A percentile compares a stretch with the other conserved stretches of the same genome.
Evolutionary conservation across 2,113 vertebrate species (phyloP).

Genomic region (Galbula dea): DNA sequence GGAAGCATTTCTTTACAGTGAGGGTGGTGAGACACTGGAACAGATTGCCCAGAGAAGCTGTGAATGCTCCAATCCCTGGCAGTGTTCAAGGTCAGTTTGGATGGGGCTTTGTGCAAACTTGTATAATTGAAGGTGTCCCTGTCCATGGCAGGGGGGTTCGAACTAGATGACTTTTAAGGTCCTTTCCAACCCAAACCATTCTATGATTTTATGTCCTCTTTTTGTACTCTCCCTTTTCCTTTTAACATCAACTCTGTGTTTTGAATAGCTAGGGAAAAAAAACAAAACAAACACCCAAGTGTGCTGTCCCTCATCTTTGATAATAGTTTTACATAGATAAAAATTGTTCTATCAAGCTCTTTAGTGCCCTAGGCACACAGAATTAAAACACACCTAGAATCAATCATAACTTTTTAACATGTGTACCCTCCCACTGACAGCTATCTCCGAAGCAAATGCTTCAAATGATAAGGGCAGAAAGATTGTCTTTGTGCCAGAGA

Average conservation of each 20-base stretch:
- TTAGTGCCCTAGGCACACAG: neutral
- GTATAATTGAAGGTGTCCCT: no score
- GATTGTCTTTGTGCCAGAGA: neutral
- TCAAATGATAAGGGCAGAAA: neutral
- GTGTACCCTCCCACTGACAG: rapidly evolving
- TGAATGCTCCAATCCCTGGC: no score
- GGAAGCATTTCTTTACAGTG: no score
- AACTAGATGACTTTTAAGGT: no score
- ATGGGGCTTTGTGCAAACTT: no score
- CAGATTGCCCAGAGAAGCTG: no score
- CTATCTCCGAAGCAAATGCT: neutral
- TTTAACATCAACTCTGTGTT: neutral
- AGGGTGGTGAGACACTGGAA: no score
- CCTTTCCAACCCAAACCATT: no score
- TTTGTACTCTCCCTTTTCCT: neutral
- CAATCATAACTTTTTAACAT: neutral
- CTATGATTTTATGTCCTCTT: neutral
- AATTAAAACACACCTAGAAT: neutral
- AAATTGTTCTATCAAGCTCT: neutral
- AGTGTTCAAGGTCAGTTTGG: no score
- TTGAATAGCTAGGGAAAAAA: neutral
- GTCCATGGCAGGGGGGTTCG: no score
- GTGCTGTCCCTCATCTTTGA: neutral
- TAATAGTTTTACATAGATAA: neutral
- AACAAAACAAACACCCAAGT: neutral